Base-by-base conservation (phyloP, 2,113 vertebrate species). In the Cynocephalus volans region DNA sequence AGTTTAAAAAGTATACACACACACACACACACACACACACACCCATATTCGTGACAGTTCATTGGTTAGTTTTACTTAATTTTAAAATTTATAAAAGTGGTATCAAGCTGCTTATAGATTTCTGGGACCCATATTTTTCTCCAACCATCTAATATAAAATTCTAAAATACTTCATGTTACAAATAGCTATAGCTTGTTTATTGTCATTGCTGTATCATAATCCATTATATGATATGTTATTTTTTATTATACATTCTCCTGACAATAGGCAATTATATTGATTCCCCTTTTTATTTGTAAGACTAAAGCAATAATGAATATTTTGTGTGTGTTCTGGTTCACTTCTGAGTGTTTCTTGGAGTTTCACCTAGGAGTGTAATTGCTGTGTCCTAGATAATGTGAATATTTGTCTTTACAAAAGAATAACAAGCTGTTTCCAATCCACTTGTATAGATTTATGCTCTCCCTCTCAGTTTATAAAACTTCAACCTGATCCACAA, bases 401-500 rank as follows among this genome's bases (percentile, higher is more conserved):
- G 56, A 90, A 72, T 64, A 93, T 50, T 89, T 45, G 19, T 64
- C 23, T 80, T 96, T 80, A 73, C 45, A 94, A 94, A 65, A 24
- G 64, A 85, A 75, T 52, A 81, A 50, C 75, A 67, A 79, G 4
- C 31, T 41, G 19, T 90, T 58, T 79, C 79, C 17, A 84, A 33
- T 50, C 26, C 62, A 56, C 6, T 79, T 72, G 56, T 2, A 50
- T 21, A 52, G 24, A 90, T 75, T 93, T 67, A 45, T 41, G 52
- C 26, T 80, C 21, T 21, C 33, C 33, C 75, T 41, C 36, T 67
- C 5, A 10, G 31, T 69, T 81, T 91, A 75, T 58, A 81, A 58
- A 80, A 56, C n/a, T 50, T 33, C 67, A 89, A 79, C 41, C 45
- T 64, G 62, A 64, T 45, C 28, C 14, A 70, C 1, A 41, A 58